Evolutionary conservation across 2,113 vertebrate genomes (phyloP).

Genomic region (Serinus canaria): DNA sequence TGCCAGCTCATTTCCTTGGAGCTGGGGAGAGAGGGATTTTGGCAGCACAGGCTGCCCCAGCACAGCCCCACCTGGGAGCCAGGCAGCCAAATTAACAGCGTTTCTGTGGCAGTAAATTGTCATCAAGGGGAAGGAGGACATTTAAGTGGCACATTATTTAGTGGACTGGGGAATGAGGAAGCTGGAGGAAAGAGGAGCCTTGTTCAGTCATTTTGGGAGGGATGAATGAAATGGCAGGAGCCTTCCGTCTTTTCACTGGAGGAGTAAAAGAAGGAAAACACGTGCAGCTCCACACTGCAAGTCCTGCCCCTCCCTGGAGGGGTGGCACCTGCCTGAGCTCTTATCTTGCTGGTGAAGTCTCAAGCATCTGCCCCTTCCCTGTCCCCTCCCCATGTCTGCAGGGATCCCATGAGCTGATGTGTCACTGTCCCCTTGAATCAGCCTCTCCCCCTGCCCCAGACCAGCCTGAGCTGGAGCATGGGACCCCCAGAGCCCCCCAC

Average conservation of each 20-base stretch:
- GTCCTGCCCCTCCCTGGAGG: not conserved
- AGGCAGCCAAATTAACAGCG: not conserved
- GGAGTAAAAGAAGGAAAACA: not conserved
- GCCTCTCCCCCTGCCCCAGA: not conserved
- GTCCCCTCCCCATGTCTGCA: not conserved
- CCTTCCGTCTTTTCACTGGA: not conserved
- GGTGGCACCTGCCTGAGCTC: not conserved
- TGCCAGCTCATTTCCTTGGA: not conserved
- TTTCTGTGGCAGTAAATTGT: not conserved
- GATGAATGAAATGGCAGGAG: not conserved
- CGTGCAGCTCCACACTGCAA: not conserved
- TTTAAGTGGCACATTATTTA: conserved; percentile 16
- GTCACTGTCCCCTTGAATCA: not conserved
- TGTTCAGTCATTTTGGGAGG: not conserved
- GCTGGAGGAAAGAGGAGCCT: not conserved
- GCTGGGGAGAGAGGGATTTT: not conserved
- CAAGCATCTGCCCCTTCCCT: not conserved
- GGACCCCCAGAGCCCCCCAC: not conserved
- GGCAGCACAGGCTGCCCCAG: not conserved
- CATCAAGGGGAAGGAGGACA: not conserved
- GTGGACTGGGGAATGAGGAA: not conserved
- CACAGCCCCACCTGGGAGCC: conserved; percentile 9
- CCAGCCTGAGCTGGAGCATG: not conserved
- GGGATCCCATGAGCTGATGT: accelerated
- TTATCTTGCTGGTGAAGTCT: not conserved